Conservation (phyloP, 2,797 vertebrate genomes). For the Sebastes iracundus region DNA sequence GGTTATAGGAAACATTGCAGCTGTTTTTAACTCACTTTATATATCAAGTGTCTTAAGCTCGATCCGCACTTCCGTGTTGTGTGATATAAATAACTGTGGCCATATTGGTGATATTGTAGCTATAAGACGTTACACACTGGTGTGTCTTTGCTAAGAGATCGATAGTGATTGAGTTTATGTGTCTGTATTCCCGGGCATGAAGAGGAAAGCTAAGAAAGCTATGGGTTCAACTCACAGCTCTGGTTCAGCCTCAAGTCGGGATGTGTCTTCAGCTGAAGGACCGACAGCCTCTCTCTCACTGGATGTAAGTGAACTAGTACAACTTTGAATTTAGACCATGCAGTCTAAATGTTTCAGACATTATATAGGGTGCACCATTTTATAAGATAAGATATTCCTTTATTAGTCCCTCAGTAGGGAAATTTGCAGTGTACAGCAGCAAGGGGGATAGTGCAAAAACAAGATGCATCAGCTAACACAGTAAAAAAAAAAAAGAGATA, state of each 20-base stretch:
- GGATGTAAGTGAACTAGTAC: slow-evolving; percentile 33
- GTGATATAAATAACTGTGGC: neutral
- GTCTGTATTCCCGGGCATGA: slow-evolving; percentile 17
- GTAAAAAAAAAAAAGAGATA: too few relatives aligned
- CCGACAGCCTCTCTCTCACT: neutral
- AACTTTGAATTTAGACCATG: neutral
- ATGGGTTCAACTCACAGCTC: slow-evolving; percentile 54
- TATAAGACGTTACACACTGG: neutral
- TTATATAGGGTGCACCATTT: neutral
- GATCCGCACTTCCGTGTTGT: slow-evolving; percentile 21
- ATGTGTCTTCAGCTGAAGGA: fast-evolving
- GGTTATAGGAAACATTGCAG: fast-evolving
- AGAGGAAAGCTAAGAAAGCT: slow-evolving; percentile 18
- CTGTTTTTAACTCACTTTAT: neutral
- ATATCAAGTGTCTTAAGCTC: neutral
- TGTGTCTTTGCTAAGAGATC: too few relatives aligned
- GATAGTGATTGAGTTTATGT: too few relatives aligned
- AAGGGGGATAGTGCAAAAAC: too few relatives aligned
- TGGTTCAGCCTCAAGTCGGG: neutral
- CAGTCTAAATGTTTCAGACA: neutral
- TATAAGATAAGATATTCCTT: too few relatives aligned
- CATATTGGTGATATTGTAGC: neutral
- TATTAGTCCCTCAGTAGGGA: too few relatives aligned
- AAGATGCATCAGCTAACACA: too few relatives aligned
- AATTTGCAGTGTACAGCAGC: too few relatives aligned